A percentile compares a stretch with the other conserved stretches of the same genome.
phyloP scores from a whole-genome alignment of 2,888 invertebrate genomes.

The Plagodis dolabraria region DNA sequence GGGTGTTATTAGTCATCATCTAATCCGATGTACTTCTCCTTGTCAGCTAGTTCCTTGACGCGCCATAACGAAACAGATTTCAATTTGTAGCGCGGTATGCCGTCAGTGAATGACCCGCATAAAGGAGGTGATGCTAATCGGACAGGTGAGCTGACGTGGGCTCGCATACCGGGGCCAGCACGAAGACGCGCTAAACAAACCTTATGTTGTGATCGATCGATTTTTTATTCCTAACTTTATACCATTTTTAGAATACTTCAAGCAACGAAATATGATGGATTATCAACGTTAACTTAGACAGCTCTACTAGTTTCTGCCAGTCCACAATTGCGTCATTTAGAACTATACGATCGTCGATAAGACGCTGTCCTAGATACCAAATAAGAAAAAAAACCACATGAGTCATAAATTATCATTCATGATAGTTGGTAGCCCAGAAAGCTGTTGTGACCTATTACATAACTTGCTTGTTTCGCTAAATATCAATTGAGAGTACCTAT shows the following conservation, averaged over 20 bases:
- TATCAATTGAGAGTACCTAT: conserved; percentile 34
- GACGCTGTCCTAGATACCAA: conserved; percentile 46
- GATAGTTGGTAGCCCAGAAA: conserved; percentile 44
- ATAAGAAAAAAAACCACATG: conserved; percentile 57
- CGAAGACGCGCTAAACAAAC: conserved; percentile 52
- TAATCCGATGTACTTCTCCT: conserved; percentile 68
- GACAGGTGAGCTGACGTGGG: conserved; percentile 78
- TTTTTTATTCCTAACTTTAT: conserved; percentile 49
- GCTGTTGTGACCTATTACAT: conserved; percentile 62
- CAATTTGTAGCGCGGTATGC: conserved; percentile 71
- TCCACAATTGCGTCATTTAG: conserved; percentile 11
- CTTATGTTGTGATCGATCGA: conserved; percentile 67
- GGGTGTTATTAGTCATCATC: conserved; percentile 69
- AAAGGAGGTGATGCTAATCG: conserved; percentile 80
- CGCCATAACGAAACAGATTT: conserved; percentile 80
- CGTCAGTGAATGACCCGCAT: conserved; percentile 74
- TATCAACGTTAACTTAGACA: conserved; percentile 27
- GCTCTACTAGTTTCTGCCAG: conserved; percentile 22
- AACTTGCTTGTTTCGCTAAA: conserved; percentile 44
- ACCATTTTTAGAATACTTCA: conserved; percentile 45
- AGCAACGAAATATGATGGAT: conserved; percentile 43
- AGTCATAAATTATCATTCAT: conserved; percentile 71
- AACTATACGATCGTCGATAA: conserved; percentile 4
- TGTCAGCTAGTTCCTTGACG: conserved; percentile 74
- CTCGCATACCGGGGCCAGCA: conserved; percentile 45